Base-by-base conservation (phyloP, 2,888 invertebrate species). In the Caenorhabditis sulstoni region DNA sequence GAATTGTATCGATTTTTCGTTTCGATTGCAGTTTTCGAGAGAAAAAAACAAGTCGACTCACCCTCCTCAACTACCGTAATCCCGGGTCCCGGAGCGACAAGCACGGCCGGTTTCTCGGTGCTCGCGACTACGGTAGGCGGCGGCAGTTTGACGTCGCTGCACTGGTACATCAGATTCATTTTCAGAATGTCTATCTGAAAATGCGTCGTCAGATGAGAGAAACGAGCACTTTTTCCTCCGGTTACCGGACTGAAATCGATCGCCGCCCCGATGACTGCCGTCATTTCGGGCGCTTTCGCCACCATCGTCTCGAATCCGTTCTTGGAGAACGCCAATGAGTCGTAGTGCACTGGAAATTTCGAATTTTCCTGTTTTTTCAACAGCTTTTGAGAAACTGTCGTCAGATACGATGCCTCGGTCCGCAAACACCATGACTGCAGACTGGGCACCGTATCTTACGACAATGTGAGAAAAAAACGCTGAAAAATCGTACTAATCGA, bases 101-200 rank as follows among this genome's bases (percentile, higher is more conserved):
- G 41, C 14, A 47, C 23, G 14, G 70, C 20, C 58, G 53, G 20
- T 7, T 29, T 29, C 29, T 41, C 68, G 3, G 80, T 68, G 5
- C 44, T 71, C 1, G 68, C 45, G 7, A 57, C 29, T 5, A 53
- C 50, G 12, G 55, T 29, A 14, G 74, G n/a, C 16, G 74, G n/a
- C 16, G 59, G 79, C 12, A 65, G 20, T 41, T 65, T 62, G 5
- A 71, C 55, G 41, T 81, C 83, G 14, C 65, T 64, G 75, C 90
- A 90, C 37, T 83, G 80, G 76, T 90, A 90, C 89, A 90, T 90
- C 65, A 86, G 65, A 53, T 87, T 87, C 82, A 90, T 90, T 82
- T 90, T 90, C 3, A 87, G 71, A 37, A 90, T 77, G 66, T 90
- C 90, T 18, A 85, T 70, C 81, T 82, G 62, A 55, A 29, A 77